Evolutionary conservation across 2,797 vertebrate genomes (phyloP), one percentile per base, ranked within the genome.

Genomic region (Hybognathus amarus): DNA sequence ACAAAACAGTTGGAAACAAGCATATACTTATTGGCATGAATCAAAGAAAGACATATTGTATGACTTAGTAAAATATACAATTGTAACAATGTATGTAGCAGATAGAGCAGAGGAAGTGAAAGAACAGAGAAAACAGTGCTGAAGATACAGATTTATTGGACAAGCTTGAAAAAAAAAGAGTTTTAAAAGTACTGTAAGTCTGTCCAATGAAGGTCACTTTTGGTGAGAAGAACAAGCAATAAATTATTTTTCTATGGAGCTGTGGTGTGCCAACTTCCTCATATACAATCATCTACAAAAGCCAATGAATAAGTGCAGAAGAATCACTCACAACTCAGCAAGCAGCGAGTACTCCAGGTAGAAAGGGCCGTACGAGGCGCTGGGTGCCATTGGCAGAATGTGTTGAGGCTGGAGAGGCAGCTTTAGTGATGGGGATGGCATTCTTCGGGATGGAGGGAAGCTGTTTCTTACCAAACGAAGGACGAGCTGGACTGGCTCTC

Each of bases 281-380:
- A 36, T 17, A 2, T 45, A 33, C 8, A 67, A 40, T 24, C 33
- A 30, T 9, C 40, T 5, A 66, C 5, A 0, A n/a, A 18, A 79
- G 5, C 9, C 17, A 50, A 30, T 18, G 24, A 76, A 69, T 20
- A 45, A n/a, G 52, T 47, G 38, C 7, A 5, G 42, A n/a, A 45
- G 17, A 22, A 71, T 63, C 89, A 97, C 97, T 88, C 93, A 99
- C 98, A 99, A 99, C 91, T 99, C 98, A 47, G 98, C 97, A 59
- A 99, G 95, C 56, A 99, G 95, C 1, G 98, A 99, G 91, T 99
- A 99, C 87, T 99, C 98, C 93, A 99, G 90, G 91, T 99, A 99
- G 92, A 99, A 99, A 64, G 98, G 98, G 12, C 98, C 97, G 0
- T 99, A 99, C 17, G 98, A 98, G 59, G 98, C 97, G 0, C n/a